phyloP scores from a whole-genome alignment of 2,113 vertebrate species.

The Empidonax alnorum region DNA sequence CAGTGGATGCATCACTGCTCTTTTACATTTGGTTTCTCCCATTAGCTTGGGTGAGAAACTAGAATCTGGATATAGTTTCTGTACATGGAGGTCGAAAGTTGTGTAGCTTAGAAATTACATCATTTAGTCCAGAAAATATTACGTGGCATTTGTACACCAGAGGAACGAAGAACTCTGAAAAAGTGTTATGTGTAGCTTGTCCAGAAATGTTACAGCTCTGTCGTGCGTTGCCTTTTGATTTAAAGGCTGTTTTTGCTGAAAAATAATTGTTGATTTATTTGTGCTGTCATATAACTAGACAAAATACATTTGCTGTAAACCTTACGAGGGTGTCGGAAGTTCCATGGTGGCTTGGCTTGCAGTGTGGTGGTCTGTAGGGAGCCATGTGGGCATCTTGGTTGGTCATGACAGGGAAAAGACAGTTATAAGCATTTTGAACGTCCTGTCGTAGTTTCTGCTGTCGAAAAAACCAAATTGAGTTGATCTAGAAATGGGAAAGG shows the following conservation, averaged over 20 bases:
- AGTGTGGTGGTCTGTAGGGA: background rate
- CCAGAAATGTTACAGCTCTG: background rate
- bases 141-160: background rate
- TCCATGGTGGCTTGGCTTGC: background rate
- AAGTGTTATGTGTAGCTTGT: background rate
- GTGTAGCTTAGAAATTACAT: background rate
- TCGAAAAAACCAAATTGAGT: background rate
- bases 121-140: fast-evolving
- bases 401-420: background rate
- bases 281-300: background rate
- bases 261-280: background rate
- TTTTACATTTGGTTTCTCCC: background rate
- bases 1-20: background rate
- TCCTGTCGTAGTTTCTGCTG: background rate
- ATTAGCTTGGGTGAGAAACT: background rate
- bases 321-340: background rate
- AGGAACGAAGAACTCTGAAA: background rate
- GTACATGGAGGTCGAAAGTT: background rate
- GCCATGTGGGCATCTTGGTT: background rate
- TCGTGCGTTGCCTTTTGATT: background rate
- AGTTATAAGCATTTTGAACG: background rate
- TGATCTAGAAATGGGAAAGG: background rate
- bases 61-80: background rate
- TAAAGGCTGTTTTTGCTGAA: background rate
- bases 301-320: background rate